phyloP scores from a whole-genome alignment of 2,113 vertebrate species.

The Peromyscus leucopus region DNA sequence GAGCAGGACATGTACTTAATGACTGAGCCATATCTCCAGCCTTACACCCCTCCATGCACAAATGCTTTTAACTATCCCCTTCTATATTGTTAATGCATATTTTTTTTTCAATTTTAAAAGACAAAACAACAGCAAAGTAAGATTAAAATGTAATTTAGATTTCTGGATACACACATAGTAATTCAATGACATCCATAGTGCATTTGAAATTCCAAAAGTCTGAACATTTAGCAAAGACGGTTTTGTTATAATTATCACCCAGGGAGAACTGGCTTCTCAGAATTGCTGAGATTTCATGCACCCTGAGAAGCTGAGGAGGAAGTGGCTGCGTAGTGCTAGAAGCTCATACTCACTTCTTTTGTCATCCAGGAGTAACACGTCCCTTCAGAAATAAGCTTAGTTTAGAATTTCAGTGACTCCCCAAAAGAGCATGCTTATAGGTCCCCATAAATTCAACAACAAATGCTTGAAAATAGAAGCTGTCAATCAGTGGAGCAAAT shows the following conservation, averaged over 20 bases:
- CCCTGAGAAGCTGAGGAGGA: constrained; percentile 47
- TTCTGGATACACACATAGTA: neutral
- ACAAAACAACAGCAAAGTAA: neutral
- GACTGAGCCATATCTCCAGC: neutral
- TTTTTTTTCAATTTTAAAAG: neutral
- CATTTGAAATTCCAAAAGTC: constrained; percentile 16
- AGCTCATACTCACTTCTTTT: constrained; percentile 44
- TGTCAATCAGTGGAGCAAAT: constrained; percentile 46
- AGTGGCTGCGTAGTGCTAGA: constrained; percentile 46
- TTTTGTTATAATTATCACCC: constrained; percentile 74
- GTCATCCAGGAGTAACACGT: constrained; percentile 63
- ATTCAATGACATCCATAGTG: neutral
- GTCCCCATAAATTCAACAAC: constrained; percentile 32
- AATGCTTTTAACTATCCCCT: neutral
- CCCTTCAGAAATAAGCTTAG: constrained; percentile 42
- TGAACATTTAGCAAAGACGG: constrained; percentile 55
- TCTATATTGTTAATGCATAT: neutral
- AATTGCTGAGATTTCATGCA: constrained; percentile 68
- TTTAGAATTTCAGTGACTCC: constrained; percentile 16
- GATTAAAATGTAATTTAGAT: neutral
- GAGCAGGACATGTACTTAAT: neutral
- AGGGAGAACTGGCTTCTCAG: constrained; percentile 43
- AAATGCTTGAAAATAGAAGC: constrained; percentile 31
- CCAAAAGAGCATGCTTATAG: neutral
- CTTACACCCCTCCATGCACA: neutral